phyloP scores from a whole-genome alignment of 1,140 invertebrate genomes.

The Mesaphorura yosii region DNA sequence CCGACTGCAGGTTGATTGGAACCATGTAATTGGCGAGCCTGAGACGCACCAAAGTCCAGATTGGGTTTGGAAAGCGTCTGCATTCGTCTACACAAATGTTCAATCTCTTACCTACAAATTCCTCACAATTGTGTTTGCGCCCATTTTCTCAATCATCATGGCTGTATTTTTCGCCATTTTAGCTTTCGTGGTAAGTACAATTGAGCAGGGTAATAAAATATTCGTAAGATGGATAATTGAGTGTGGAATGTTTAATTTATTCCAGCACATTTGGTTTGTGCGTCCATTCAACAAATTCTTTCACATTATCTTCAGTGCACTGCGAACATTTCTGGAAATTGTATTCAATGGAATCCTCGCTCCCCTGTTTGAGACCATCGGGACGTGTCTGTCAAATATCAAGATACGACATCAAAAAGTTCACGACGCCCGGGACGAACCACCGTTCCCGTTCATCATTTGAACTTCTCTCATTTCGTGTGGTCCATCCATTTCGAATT shows the following conservation, averaged over 20 bases:
- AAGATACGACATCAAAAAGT: conserved; percentile 25
- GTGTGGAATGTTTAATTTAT: neutral
- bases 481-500: too few relatives aligned
- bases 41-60: conserved; percentile 16
- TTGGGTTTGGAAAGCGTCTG: conserved; percentile 17
- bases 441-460: conserved; percentile 23
- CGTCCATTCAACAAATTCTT: conserved; percentile 15
- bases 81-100: conserved; percentile 2
- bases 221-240: neutral
- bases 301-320: conserved; percentile 13
- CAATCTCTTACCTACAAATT: conserved; percentile 23
- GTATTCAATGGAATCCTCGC: conserved; percentile 6
- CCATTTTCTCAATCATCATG: conserved; percentile 15
- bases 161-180: conserved; percentile 17
- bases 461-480: too few relatives aligned
- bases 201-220: neutral
- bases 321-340: conserved; percentile 14
- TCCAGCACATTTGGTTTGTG: conserved; percentile 22
- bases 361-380: conserved; percentile 19
- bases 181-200: conserved; percentile 23
- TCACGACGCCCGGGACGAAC: conserved; percentile 21
- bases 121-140: conserved; percentile 15
- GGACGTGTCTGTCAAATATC: conserved; percentile 15
- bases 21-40: conserved; percentile 18
- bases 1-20: conserved; percentile 1